Conservation (phyloP, 2,888 invertebrate species). For the Plagodis dolabraria region DNA sequence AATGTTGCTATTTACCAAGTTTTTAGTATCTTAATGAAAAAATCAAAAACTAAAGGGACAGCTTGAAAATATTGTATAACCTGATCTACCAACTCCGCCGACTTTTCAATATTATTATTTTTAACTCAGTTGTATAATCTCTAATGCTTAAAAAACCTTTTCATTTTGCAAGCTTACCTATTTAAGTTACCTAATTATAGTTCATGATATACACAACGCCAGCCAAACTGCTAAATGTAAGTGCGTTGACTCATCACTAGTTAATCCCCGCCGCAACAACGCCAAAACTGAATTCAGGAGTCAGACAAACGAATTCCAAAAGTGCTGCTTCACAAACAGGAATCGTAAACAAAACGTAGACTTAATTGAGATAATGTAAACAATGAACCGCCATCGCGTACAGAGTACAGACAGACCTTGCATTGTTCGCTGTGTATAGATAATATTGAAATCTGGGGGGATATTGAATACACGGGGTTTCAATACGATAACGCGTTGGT, state of each 20-base stretch:
- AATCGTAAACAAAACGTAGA: slow-evolving; percentile 74
- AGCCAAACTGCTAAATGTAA: neutral
- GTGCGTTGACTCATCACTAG: slow-evolving; percentile 13
- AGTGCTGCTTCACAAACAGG: slow-evolving; percentile 65
- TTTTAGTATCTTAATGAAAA: no score
- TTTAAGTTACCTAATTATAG: no score
- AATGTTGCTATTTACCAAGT: no score
- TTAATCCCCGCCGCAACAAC: slow-evolving; percentile 16
- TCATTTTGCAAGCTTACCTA: no score
- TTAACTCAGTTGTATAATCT: no score
- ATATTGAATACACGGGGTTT: slow-evolving; percentile 15
- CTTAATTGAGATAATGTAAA: slow-evolving; percentile 82
- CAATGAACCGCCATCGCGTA: slow-evolving; percentile 70
- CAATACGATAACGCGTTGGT: neutral
- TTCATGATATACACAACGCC: neutral
- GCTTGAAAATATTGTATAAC: no score
- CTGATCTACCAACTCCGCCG: no score
- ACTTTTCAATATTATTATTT: no score
- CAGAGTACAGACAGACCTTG: slow-evolving; percentile 53
- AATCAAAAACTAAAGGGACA: no score
- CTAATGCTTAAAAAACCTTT: no score
- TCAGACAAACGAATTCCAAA: slow-evolving; percentile 67
- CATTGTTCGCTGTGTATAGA: slow-evolving; percentile 35
- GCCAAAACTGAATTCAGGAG: slow-evolving; percentile 32
- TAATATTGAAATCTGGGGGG: slow-evolving; percentile 21